phyloP scores from a whole-genome alignment of 2,797 vertebrate genomes.

The Syngnathus rostellatus region DNA sequence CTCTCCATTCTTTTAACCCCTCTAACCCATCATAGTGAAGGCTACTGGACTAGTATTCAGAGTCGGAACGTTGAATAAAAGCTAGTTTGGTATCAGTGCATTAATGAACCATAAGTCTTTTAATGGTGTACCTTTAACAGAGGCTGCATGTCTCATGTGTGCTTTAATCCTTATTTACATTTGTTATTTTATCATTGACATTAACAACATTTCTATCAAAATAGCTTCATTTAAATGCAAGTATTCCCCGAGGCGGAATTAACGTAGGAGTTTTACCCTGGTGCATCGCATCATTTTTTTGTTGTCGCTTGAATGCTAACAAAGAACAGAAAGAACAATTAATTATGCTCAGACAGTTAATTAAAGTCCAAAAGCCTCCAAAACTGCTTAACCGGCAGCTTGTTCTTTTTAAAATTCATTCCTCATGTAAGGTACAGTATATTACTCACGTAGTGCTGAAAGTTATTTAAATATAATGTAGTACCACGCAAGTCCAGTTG shows the following conservation, averaged over 20 bases:
- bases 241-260: not conserved
- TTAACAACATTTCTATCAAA: not conserved
- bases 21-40: conserved; percentile 16
- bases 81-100: conserved; percentile 26
- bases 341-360: no score
- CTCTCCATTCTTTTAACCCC: conserved; percentile 21
- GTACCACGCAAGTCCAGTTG: not conserved
- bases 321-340: not conserved
- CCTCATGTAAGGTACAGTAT: no score
- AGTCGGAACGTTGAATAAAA: conserved; percentile 37
- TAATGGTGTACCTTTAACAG: conserved; percentile 34
- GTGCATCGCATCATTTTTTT: no score
- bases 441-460: not conserved
- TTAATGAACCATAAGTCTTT: conserved; percentile 41
- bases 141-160: not conserved
- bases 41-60: conserved; percentile 17
- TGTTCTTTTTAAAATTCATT: no score
- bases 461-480: not conserved
- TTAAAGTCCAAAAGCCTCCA: no score
- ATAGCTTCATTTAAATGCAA: not conserved
- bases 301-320: not conserved
- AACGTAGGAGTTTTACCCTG: not conserved
- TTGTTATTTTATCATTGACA: not conserved
- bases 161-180: not conserved
- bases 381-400: no score